These are phyloP conservation scores for Colius striatus DNA, from an alignment of 2,113 vertebrate genomes.

Conservation along the genomic window DNA sequence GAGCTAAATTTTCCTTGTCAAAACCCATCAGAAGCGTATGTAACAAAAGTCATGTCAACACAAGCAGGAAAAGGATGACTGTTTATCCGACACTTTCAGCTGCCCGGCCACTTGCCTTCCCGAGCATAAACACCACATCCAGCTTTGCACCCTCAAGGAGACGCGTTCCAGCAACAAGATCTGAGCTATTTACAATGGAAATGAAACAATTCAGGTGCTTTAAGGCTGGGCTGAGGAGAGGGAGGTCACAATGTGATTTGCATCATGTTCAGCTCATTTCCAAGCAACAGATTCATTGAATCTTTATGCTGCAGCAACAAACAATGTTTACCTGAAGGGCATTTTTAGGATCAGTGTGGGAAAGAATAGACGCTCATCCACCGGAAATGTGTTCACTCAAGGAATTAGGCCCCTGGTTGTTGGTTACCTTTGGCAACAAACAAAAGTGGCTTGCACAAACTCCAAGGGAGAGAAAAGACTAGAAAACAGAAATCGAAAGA, in stretches of 20 bases:
- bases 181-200: neutral
- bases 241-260: neutral
- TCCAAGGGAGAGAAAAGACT: neutral
- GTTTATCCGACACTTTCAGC: neutral
- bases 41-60: neutral
- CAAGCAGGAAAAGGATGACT: neutral
- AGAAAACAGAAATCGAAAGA: neutral
- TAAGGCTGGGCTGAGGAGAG: neutral
- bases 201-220: neutral
- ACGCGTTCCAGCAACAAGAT: accelerated
- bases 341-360: neutral
- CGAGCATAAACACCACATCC: neutral
- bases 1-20: neutral
- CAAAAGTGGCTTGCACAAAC: neutral
- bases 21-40: neutral
- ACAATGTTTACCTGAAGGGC: accelerated
- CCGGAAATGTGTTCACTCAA: neutral
- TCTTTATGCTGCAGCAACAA: neutral
- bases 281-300: neutral
- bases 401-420: neutral
- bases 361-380: neutral
- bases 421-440: neutral
- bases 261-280: neutral
- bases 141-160: neutral
- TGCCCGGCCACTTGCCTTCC: neutral